A percentile compares a stretch with the other conserved stretches of the same genome.
Evolutionary conservation across 2,888 invertebrate genomes (phyloP).

Genomic region (Calliphora vomitoria): DNA sequence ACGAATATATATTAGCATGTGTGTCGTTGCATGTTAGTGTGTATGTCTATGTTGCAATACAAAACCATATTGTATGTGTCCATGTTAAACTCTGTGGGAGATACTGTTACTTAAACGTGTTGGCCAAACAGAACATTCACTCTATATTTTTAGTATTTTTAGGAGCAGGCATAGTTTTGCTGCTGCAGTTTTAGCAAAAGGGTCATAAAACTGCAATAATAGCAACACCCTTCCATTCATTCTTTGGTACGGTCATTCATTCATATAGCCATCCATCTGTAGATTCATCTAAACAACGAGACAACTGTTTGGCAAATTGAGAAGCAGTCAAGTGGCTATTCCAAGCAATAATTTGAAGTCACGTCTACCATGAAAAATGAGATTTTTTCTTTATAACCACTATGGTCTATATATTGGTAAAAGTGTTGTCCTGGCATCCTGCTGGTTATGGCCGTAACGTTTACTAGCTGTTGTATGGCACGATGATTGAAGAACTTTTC

Average conservation of each 20-base stretch:
- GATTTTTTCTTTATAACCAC: constrained; percentile 41
- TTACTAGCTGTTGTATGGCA: constrained; percentile 26
- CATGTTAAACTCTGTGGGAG: constrained; percentile 10
- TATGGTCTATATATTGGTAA: neutral
- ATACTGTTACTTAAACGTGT: constrained; percentile 38
- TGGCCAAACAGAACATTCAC: neutral
- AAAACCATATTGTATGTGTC: constrained; percentile 19
- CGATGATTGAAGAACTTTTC: constrained; percentile 68
- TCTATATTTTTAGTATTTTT: constrained; percentile 10
- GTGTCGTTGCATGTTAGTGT: constrained; percentile 17
- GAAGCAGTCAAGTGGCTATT: constrained; percentile 71
- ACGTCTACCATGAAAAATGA: constrained; percentile 72
- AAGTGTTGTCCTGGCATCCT: constrained; percentile 16
- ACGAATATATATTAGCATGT: neutral
- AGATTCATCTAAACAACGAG: constrained; percentile 18
- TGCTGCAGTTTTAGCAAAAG: constrained; percentile 15
- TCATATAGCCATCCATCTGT: neutral
- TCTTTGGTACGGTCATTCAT: neutral
- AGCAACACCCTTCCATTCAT: neutral
- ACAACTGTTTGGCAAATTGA: constrained; percentile 71
- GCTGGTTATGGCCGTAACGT: constrained; percentile 32
- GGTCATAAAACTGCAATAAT: constrained; percentile 44
- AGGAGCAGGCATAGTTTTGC: neutral
- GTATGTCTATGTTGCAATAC: constrained; percentile 3
- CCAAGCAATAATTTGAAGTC: constrained; percentile 74